Base-by-base conservation (phyloP, 2,888 invertebrate genomes). In the Leucophora obtusa region DNA sequence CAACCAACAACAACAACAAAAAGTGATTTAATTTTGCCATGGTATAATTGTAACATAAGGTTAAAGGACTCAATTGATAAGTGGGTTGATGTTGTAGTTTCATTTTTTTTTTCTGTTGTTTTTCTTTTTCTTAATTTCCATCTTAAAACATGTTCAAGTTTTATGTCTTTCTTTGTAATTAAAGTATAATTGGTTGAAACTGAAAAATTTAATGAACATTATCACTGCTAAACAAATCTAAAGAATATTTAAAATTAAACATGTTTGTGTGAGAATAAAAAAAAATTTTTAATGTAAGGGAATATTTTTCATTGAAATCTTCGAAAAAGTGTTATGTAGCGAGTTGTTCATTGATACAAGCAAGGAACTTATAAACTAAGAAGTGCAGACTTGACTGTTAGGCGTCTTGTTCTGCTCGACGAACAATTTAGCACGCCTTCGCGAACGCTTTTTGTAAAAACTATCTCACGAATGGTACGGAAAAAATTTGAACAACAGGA, bases 11-110 rank as follows among this genome's bases (percentile, higher is more conserved):
- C n/a, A 15, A 47, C 66, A 75, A 11, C 1, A 50, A 65, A 72
- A 63, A 60, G 65, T 74, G 74, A 74, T 74, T 79, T 71, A 70
- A 69, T 76, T 80, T 81, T 77, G 69, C 68, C 76, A 76, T 69
- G 73, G 69, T 69, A 73, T 73, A 81, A 81, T 77, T 81, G 80
- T 51, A 77, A 70, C 81, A 77, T 81, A 69, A 74, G 81, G 81
- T 81, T 77, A 81, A 81, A 81, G 77, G 81, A 81, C 77, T 81
- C 81, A 73, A 77, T 70, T 74, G 77, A 73, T 77, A 77, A 81
- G 77, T 81, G 81, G 69, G 69, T 59, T 77, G 77, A 60, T 47
- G 70, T 59, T 71, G 77, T 71, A 47, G 43, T 47, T 54, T 43
- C 1, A 21, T 33, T 33, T 65, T 51, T 51, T n/a, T 47, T 28